Conservation (phyloP, 2,888 invertebrate species). For the Sussaba pulchella region DNA sequence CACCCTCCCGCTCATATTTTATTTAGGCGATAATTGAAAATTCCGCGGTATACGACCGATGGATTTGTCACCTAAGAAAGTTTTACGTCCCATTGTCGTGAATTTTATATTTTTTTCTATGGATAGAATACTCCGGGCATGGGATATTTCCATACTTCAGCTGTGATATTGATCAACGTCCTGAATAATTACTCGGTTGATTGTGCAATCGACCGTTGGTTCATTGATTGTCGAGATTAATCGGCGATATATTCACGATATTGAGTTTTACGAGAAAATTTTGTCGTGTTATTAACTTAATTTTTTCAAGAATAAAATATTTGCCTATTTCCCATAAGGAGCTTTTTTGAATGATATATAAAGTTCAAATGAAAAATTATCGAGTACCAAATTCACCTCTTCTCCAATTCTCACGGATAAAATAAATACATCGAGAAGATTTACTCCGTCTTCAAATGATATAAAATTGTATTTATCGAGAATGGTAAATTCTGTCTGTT, state of each 20-base stretch:
- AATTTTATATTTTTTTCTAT: slow-evolving; percentile 69
- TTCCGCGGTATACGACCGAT: slow-evolving; percentile 79
- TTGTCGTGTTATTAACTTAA: neutral
- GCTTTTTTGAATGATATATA: no score
- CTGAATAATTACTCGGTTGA: neutral
- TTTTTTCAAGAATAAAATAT: neutral
- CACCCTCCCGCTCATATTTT: slow-evolving; percentile 74
- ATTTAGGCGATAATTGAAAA: slow-evolving; percentile 82
- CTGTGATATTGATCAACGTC: neutral
- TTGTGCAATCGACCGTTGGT: neutral
- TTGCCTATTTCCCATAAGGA: fast-evolving
- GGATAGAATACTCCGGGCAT: neutral
- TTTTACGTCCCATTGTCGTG: slow-evolving; percentile 75
- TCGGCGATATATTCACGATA: no score
- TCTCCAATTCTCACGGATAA: no score
- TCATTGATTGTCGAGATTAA: neutral
- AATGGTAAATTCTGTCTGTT: no score
- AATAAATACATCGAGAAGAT: no score
- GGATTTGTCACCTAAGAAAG: slow-evolving; percentile 80
- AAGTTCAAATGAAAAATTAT: no score
- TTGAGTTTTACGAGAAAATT: neutral
- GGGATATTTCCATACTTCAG: neutral
- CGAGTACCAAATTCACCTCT: no score
- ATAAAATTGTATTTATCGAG: no score
- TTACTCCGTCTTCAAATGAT: no score